A percentile compares a stretch with the other conserved stretches of the same genome.
phyloP scores from a whole-genome alignment of 2,888 invertebrate species.

The Allygus modestus region DNA sequence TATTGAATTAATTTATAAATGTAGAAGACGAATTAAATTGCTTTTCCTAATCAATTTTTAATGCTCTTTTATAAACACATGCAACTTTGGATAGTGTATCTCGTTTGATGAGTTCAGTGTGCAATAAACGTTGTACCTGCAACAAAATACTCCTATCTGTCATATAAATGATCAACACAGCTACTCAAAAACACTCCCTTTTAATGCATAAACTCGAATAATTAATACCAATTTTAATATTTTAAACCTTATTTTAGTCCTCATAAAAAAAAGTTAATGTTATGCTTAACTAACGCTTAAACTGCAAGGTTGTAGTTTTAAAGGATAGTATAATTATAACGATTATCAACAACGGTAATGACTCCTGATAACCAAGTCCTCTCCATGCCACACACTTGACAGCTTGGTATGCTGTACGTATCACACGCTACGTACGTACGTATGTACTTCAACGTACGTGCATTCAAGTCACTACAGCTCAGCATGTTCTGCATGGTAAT shows the following conservation, averaged over 20 bases:
- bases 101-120: too few species aligned
- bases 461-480: constrained; percentile 22
- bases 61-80: neutral
- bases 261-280: neutral
- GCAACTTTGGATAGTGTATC: too few species aligned
- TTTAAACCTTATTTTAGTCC: neutral
- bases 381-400: constrained; percentile 5
- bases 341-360: neutral
- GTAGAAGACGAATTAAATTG: constrained; percentile 2
- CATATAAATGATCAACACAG: too few species aligned
- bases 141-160: too few species aligned
- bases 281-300: constrained; percentile 27
- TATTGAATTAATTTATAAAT: constrained; percentile 29
- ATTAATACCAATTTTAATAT: neutral
- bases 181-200: too few species aligned
- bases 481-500: constrained; percentile 52
- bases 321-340: constrained; percentile 1
- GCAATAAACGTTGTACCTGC: too few species aligned
- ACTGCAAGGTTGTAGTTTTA: constrained; percentile 23
- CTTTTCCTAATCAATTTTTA: constrained; percentile 8
- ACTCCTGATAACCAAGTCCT: neutral
- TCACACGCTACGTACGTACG: constrained; percentile 34
- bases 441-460: constrained; percentile 4
- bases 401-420: constrained; percentile 39
- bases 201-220: too few species aligned